Percentiles rank a stretch among this genome's conserved stretches.
Evolutionary conservation across 2,888 invertebrate species (phyloP).

Genomic region (Agrotis exclamationis): DNA sequence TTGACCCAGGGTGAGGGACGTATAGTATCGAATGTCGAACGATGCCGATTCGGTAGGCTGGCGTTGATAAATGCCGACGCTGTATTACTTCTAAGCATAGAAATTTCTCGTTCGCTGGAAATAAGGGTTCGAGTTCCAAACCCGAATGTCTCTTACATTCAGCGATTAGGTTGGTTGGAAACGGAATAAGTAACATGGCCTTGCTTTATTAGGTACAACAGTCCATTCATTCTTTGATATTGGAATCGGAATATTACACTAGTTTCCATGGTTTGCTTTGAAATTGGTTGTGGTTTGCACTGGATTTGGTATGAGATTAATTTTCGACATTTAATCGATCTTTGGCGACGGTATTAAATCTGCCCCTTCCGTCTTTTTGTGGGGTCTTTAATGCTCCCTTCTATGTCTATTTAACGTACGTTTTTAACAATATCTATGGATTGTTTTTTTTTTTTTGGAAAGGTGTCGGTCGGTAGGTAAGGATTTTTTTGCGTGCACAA

Average conservation of each 20-base stretch:
- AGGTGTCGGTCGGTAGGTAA: slow-evolving; percentile 19
- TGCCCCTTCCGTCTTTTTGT: not conserved
- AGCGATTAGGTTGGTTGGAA: not conserved
- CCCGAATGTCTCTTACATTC: not conserved
- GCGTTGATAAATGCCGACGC: slow-evolving; percentile 41
- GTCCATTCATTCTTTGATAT: slow-evolving; percentile 25
- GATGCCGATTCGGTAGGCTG: slow-evolving; percentile 49
- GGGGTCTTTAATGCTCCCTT: slow-evolving; percentile 17
- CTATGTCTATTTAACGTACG: not conserved
- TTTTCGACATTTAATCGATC: not conserved
- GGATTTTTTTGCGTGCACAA: slow-evolving; percentile 4
- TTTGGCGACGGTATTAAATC: not conserved
- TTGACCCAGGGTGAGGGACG: slow-evolving; percentile 68
- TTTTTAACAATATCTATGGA: not conserved
- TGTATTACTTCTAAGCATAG: not conserved
- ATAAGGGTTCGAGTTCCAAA: not conserved
- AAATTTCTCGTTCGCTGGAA: slow-evolving; percentile 17
- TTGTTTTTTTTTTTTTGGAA: slow-evolving; percentile 15
- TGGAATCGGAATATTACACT: slow-evolving; percentile 8
- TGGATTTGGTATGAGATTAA: not conserved
- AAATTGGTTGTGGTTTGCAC: slow-evolving; percentile 8
- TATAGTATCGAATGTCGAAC: slow-evolving; percentile 61
- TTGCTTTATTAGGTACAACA: slow-evolving; percentile 14
- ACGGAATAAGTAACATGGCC: slow-evolving; percentile 3
- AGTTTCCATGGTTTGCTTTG: not conserved